Evolutionary conservation across 1,140 invertebrate genomes (phyloP).

Genomic region (Oryctes rhinoceros): DNA sequence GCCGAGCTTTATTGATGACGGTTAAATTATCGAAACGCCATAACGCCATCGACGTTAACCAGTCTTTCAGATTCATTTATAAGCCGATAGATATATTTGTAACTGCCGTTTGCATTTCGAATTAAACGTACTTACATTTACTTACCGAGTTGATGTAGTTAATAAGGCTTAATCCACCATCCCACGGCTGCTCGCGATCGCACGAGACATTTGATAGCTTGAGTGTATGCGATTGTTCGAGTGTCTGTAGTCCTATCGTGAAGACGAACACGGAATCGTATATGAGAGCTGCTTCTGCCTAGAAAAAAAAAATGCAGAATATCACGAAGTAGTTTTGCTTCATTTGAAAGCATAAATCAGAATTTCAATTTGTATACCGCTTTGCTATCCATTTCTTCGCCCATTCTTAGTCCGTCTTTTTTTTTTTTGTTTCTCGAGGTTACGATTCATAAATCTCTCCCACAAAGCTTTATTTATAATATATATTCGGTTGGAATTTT

Average conservation of each 20-base stretch:
- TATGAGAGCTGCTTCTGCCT: slow-evolving; percentile 82
- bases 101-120: no score
- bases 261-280: slow-evolving; percentile 83
- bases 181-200: slow-evolving; percentile 77
- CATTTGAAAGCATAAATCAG: slow-evolving; percentile 37
- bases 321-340: slow-evolving; percentile 1
- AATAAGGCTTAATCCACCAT: slow-evolving; percentile 79
- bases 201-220: slow-evolving; percentile 75
- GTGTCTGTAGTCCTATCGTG: slow-evolving; percentile 73
- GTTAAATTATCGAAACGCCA: no score
- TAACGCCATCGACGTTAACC: no score
- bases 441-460: slow-evolving; percentile 1
- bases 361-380: slow-evolving; percentile 39
- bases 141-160: slow-evolving; percentile 83
- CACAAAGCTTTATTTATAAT: background rate
- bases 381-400: background rate
- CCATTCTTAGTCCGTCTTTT: background rate
- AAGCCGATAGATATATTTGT: no score
- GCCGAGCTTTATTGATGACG: no score
- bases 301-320: slow-evolving; percentile 54
- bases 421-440: background rate
- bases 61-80: no score
- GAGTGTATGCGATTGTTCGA: slow-evolving; percentile 72
- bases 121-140: slow-evolving; percentile 43
- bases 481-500: slow-evolving; percentile 2